Percentiles rank a stretch among this genome's conserved stretches.
These are phyloP conservation scores for Cotesia congregata DNA, from an alignment of 2,888 invertebrate genomes.

Conservation along the genomic window DNA sequence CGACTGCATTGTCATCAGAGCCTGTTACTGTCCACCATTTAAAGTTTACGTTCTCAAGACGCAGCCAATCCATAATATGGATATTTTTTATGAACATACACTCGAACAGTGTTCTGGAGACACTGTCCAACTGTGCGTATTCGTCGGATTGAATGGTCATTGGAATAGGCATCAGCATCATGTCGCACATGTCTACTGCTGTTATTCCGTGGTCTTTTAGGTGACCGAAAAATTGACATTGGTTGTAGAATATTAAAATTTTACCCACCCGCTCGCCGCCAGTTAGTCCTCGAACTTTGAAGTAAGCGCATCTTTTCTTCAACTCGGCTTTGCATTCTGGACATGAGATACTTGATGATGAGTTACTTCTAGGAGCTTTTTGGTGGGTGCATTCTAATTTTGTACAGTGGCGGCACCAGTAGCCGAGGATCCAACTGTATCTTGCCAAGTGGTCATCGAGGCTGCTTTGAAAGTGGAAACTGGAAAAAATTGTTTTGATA, in stretches of 20 bases:
- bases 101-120: slow-evolving; percentile 62
- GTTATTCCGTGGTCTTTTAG: slow-evolving; percentile 54
- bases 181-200: slow-evolving; percentile 57
- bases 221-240: slow-evolving; percentile 65
- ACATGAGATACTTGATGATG: neutral
- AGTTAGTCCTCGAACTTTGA: slow-evolving; percentile 54
- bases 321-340: neutral
- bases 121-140: slow-evolving; percentile 53
- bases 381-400: slow-evolving; percentile 40
- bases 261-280: slow-evolving; percentile 55
- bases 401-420: slow-evolving; percentile 63
- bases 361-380: slow-evolving; percentile 52
- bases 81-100: slow-evolving; percentile 56
- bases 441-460: slow-evolving; percentile 60
- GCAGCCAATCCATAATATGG: slow-evolving; percentile 64
- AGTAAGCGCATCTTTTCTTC: slow-evolving; percentile 44
- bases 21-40: slow-evolving; percentile 57
- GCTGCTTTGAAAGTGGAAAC: slow-evolving; percentile 61
- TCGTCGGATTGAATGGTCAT: slow-evolving; percentile 51
- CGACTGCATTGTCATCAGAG: slow-evolving; percentile 20
- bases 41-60: slow-evolving; percentile 47
- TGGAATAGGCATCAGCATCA: slow-evolving; percentile 66
- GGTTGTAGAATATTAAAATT: slow-evolving; percentile 63
- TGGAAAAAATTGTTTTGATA: slow-evolving; percentile 46
- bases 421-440: slow-evolving; percentile 65